These are phyloP conservation scores for Scaptomyza tumidula DNA, from an alignment of 2,888 invertebrate genomes.

Conservation along the genomic window DNA sequence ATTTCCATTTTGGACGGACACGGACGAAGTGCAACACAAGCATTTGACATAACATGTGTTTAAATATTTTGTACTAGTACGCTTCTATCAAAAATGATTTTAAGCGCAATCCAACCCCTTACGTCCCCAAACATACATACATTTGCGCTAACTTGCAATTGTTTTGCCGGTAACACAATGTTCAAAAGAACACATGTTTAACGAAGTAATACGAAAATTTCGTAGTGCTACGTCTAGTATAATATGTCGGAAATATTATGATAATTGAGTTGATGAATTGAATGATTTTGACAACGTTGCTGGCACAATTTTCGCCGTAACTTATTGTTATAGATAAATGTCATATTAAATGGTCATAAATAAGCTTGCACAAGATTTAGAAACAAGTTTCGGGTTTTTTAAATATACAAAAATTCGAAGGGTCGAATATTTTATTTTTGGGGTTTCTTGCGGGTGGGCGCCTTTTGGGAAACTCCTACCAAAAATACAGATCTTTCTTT, in stretches of 20 bases:
- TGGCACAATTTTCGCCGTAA: conserved; percentile 37
- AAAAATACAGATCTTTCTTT: conserved; percentile 15
- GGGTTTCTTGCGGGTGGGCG: conserved; percentile 48
- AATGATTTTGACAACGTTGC: conserved; percentile 53
- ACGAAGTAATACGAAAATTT: conserved; percentile 19
- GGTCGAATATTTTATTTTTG: conserved; percentile 21
- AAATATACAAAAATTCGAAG: conserved; percentile 30
- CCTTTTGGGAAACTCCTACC: conserved; percentile 19
- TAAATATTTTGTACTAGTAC: conserved; percentile 65
- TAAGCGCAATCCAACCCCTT: not conserved
- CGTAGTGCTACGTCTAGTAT: conserved; percentile 5
- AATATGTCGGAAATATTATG: conserved; percentile 34
- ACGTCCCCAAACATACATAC: not conserved
- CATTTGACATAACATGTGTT: conserved; percentile 72
- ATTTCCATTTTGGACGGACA: conserved; percentile 61
- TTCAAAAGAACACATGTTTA: conserved; percentile 50
- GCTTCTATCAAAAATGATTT: conserved; percentile 47
- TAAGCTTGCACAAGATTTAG: conserved; percentile 43
- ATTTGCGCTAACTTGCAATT: conserved; percentile 25
- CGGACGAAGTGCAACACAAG: conserved; percentile 17
- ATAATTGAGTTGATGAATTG: conserved; percentile 37
- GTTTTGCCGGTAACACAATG: conserved; percentile 29
- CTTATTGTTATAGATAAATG: conserved; percentile 66
- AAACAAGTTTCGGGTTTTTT: conserved; percentile 26
- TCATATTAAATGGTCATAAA: conserved; percentile 72